These are phyloP conservation scores for Hedya salicella DNA, from an alignment of 2,888 invertebrate genomes.

Conservation along the genomic window DNA sequence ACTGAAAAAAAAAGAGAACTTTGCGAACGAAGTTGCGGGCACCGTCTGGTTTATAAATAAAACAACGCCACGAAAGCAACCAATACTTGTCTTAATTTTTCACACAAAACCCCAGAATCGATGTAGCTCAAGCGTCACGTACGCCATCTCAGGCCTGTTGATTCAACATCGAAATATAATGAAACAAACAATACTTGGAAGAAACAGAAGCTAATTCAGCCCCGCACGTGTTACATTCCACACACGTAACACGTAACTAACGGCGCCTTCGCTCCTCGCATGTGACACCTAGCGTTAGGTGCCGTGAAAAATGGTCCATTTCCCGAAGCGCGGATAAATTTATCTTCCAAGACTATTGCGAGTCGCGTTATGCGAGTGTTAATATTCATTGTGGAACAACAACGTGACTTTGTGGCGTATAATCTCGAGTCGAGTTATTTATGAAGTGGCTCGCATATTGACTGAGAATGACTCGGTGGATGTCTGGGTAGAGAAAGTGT, in stretches of 20 bases:
- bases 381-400: conserved; percentile 81
- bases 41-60: too few species aligned
- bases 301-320: conserved; percentile 82
- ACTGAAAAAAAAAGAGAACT: too few species aligned
- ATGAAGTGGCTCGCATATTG: conserved; percentile 38
- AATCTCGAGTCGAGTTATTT: conserved; percentile 45
- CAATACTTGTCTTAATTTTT: background rate
- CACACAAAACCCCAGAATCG: background rate
- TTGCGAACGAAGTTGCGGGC: too few species aligned
- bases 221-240: conserved; percentile 68
- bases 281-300: conserved; percentile 81
- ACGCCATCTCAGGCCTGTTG: conserved; percentile 47
- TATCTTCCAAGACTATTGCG: conserved; percentile 79
- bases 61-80: background rate
- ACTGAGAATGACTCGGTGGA: too few species aligned
- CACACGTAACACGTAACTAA: conserved; percentile 76
- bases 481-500: too few species aligned
- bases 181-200: conserved; percentile 62
- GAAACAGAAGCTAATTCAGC: conserved; percentile 70
- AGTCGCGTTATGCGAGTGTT: conserved; percentile 75
- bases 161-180: conserved; percentile 57
- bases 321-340: conserved; percentile 78
- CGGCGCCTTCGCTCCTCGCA: conserved; percentile 77
- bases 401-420: conserved; percentile 53
- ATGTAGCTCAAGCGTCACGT: conserved; percentile 33